Evolutionary conservation across 2,113 vertebrate genomes (phyloP).

Genomic region (Leptosomus discolor): DNA sequence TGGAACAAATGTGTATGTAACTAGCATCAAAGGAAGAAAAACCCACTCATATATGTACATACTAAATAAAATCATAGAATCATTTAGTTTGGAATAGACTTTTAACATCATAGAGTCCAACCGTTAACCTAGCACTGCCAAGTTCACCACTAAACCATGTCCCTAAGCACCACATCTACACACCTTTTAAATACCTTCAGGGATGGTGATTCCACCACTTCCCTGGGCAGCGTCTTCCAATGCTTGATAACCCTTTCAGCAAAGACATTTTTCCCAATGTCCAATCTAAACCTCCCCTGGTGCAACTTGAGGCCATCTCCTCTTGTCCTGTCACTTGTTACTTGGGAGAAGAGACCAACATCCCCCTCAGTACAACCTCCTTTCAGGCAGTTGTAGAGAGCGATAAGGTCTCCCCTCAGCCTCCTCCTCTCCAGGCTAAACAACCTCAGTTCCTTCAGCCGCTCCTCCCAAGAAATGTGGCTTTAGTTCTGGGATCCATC

Average conservation of each 20-base stretch:
- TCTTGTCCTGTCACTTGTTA: neutral
- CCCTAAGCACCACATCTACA: fast-evolving
- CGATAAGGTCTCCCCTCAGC: fast-evolving
- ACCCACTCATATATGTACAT: neutral
- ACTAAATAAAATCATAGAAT: neutral
- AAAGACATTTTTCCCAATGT: neutral
- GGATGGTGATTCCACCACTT: neutral
- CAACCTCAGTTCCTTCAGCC: fast-evolving
- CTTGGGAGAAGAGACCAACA: neutral
- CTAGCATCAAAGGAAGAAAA: neutral
- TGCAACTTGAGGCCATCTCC: fast-evolving
- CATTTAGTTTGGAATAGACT: neutral
- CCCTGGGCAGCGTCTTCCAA: neutral
- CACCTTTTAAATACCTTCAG: neutral
- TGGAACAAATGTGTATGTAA: neutral
- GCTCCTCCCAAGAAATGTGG: neutral
- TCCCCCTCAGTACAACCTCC: fast-evolving
- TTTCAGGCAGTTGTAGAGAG: neutral
- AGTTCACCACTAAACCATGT: neutral
- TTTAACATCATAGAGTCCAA: fast-evolving
- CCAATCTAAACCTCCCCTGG: neutral
- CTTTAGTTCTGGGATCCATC: neutral
- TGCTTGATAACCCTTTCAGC: neutral
- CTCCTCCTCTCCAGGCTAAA: neutral
- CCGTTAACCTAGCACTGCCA: fast-evolving